Conservation (phyloP, 2,888 invertebrate species). For the Tholera decimalis region DNA sequence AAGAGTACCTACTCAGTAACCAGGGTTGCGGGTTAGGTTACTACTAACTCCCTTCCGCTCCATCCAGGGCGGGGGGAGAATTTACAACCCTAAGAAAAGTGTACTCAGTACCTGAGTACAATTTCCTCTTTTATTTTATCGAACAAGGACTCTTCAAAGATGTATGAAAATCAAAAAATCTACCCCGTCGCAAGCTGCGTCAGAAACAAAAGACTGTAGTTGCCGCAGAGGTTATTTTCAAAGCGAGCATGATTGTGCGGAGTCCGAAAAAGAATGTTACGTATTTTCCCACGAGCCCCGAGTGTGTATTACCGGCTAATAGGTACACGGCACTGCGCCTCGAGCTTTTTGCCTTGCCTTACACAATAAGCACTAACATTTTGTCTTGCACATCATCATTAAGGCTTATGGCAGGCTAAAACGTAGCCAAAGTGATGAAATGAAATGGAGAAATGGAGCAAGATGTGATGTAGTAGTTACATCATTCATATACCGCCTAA, state of each 20-base stretch:
- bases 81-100: too few species aligned
- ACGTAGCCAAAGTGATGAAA: constrained; percentile 40
- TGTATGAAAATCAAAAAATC: not conserved
- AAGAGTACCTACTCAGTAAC: too few species aligned
- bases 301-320: constrained; percentile 80
- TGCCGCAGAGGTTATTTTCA: constrained; percentile 29
- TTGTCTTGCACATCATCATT: constrained; percentile 64
- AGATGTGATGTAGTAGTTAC: constrained; percentile 2
- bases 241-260: constrained; percentile 46
- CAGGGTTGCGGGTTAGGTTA: too few species aligned
- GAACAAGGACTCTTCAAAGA: not conserved
- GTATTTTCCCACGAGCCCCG: constrained; percentile 79
- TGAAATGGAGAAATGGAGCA: constrained; percentile 35
- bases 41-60: too few species aligned
- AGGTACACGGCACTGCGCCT: constrained; percentile 76
- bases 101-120: too few species aligned
- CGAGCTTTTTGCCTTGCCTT: constrained; percentile 73
- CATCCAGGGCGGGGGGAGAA: too few species aligned
- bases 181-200: not conserved
- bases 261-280: constrained; percentile 72
- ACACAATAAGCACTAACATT: constrained; percentile 62
- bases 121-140: not conserved
- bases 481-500: not conserved
- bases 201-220: not conserved
- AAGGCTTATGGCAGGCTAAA: constrained; percentile 58